Conservation (phyloP, 2,888 invertebrate genomes). For the Apeira syringaria region DNA sequence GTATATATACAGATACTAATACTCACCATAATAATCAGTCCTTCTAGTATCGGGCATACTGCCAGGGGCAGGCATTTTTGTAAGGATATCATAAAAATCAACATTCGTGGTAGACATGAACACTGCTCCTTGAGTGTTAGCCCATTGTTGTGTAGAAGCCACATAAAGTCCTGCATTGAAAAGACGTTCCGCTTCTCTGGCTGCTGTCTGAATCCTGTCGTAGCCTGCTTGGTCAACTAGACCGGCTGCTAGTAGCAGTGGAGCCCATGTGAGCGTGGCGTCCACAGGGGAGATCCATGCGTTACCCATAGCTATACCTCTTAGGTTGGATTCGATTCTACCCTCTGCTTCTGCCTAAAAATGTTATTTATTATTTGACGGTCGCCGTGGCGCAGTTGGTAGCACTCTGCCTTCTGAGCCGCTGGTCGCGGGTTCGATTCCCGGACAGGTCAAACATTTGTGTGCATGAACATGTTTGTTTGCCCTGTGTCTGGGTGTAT, state of each 20-base stretch:
- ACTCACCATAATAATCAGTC: constrained; percentile 25
- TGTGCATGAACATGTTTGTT: too few species aligned
- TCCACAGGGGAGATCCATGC: constrained; percentile 96
- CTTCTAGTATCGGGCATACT: constrained; percentile 39
- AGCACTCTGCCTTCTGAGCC: too few species aligned
- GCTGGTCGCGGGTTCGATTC: too few species aligned
- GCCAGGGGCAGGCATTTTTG: constrained; percentile 55
- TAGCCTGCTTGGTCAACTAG: constrained; percentile 88
- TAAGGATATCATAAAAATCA: constrained; percentile 92
- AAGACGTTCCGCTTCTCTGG: constrained; percentile 79
- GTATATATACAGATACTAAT: too few species aligned
- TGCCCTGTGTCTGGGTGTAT: too few species aligned
- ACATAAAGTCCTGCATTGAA: constrained; percentile 83
- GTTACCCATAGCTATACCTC: constrained; percentile 93
- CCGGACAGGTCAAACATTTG: too few species aligned
- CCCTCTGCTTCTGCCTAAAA: constrained; percentile 85
- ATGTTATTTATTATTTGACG: constrained; percentile 8
- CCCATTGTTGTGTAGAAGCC: constrained; percentile 86
- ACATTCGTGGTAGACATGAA: constrained; percentile 85
- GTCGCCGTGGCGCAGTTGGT: too few species aligned
- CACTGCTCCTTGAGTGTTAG: constrained; percentile 85
- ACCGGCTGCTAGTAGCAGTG: constrained; percentile 88
- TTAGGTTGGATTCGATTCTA: constrained; percentile 86
- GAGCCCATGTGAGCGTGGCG: constrained; percentile 92
- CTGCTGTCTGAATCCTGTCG: constrained; percentile 81